phyloP scores from a whole-genome alignment of 2,113 vertebrate species.

The Labeo catla region DNA sequence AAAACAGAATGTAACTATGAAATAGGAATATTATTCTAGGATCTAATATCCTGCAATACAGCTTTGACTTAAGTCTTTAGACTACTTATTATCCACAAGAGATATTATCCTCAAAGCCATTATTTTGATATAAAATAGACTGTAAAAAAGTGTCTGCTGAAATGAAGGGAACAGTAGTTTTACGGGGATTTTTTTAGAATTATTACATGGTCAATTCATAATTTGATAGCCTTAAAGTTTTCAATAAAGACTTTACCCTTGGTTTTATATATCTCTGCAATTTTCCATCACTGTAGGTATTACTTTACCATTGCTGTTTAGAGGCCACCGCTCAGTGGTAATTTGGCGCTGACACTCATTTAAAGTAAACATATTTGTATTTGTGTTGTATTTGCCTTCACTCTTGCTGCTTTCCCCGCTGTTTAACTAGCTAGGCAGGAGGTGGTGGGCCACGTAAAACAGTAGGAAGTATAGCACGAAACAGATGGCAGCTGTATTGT shows the following conservation, averaged over 20 bases:
- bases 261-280: not conserved
- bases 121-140: conserved; percentile 3
- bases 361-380: conserved; percentile 38
- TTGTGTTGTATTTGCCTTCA: conserved; percentile 38
- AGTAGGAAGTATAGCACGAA: conserved; percentile 48
- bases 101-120: not conserved
- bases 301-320: conserved; percentile 8
- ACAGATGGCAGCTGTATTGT: conserved; percentile 65
- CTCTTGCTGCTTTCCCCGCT: conserved; percentile 42
- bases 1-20: no score
- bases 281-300: not conserved
- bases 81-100: not conserved
- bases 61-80: conserved; percentile 17
- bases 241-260: not conserved
- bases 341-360: conserved; percentile 19
- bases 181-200: no score
- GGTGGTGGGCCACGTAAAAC: conserved; percentile 39
- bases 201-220: not conserved
- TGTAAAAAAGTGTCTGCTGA: not conserved
- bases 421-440: conserved; percentile 30
- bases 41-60: not conserved
- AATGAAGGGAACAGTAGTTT: not conserved
- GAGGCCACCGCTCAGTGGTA: not conserved
- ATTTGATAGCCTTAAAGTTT: conserved; percentile 6
- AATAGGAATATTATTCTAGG: conserved; percentile 5